These are phyloP conservation scores for Calycopis cecrops DNA, from an alignment of 1,140 invertebrate genomes.

Conservation along the genomic window DNA sequence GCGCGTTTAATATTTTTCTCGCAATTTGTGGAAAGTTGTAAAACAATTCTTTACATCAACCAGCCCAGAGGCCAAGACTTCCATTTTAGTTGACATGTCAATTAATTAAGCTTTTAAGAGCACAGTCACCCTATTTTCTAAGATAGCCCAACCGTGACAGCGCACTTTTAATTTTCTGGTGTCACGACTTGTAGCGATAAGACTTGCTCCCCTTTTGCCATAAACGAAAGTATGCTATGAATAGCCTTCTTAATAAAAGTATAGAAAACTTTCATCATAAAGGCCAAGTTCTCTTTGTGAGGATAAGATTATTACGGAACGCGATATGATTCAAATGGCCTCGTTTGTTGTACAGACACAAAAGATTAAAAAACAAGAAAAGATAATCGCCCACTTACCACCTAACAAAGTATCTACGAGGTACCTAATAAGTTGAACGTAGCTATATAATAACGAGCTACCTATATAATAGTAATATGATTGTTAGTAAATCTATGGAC, in stretches of 20 bases:
- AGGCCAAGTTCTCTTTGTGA: conserved; percentile 51
- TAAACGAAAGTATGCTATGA: conserved; percentile 62
- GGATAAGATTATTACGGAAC: conserved; percentile 29
- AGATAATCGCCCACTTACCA: too few relatives aligned
- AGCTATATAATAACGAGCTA: too few relatives aligned
- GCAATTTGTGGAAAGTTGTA: too few relatives aligned
- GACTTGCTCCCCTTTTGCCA: conserved; percentile 41
- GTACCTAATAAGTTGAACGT: too few relatives aligned
- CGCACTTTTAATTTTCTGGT: conserved; percentile 70
- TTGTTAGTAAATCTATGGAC: too few relatives aligned
- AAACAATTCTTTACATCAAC: neutral
- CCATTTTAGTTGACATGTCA: conserved; percentile 40
- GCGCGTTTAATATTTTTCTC: too few relatives aligned
- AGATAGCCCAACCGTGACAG: conserved; percentile 62
- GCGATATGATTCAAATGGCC: neutral
- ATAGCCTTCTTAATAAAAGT: conserved; percentile 66
- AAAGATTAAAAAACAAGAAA: too few relatives aligned
- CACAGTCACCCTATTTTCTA: conserved; percentile 59
- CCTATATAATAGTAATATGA: too few relatives aligned
- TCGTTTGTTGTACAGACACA: neutral
- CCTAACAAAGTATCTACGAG: too few relatives aligned
- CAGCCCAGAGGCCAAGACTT: conserved; percentile 18
- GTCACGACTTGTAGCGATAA: conserved; percentile 67
- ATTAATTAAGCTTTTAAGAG: conserved; percentile 65
- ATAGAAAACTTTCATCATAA: conserved; percentile 58